Evolutionary conservation across 2,113 vertebrate species (phyloP).

Genomic region (Gila orcuttii): DNA sequence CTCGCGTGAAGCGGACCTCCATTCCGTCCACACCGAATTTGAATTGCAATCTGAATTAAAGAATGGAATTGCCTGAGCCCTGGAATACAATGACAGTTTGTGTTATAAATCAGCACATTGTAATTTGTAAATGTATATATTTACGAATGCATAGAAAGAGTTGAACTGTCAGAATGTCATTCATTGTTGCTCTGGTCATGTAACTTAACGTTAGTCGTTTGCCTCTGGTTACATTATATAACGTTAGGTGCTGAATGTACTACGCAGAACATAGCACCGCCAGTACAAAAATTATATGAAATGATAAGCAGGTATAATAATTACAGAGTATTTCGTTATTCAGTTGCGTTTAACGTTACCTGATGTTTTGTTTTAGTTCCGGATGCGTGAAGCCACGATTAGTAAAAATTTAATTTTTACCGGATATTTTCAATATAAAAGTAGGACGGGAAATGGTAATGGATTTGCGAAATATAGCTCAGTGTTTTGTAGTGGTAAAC

Average conservation of each 20-base stretch:
- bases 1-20: constrained; percentile 90
- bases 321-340: background rate
- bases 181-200: background rate
- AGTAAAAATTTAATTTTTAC: background rate
- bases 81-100: background rate
- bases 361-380: background rate
- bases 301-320: background rate
- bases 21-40: constrained; percentile 64
- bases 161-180: background rate
- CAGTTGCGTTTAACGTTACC: constrained; percentile 10
- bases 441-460: background rate
- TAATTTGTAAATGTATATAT: background rate
- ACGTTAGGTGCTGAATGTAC: accelerated
- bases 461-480: background rate
- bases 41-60: background rate
- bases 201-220: too few relatives aligned
- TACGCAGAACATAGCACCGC: background rate
- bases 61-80: background rate
- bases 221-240: background rate
- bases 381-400: constrained; percentile 32
- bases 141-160: background rate
- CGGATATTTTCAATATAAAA: constrained; percentile 42
- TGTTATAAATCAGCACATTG: background rate
- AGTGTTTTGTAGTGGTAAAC: background rate
- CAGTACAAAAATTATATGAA: background rate